Conservation (phyloP, 2,797 vertebrate genomes). For the Leontopithecus rosalia region DNA sequence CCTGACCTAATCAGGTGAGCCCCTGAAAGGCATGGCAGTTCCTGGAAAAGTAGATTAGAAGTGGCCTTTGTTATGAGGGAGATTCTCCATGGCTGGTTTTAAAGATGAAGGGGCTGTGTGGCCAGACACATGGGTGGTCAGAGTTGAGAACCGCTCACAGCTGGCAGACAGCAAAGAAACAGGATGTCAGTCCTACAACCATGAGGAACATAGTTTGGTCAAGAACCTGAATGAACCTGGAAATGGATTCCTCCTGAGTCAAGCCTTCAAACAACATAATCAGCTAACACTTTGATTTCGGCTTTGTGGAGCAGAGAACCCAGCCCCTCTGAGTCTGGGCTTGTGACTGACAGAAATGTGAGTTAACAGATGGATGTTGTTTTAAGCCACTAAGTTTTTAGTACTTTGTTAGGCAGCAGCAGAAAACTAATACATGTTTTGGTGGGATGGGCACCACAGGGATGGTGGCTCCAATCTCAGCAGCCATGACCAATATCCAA, state of each 20-base stretch:
- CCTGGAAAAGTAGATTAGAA: background rate
- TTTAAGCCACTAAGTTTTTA: background rate
- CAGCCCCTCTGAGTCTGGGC: accelerated
- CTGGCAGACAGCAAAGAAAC: background rate
- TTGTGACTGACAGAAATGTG: background rate
- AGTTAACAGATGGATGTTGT: background rate
- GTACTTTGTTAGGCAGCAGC: background rate
- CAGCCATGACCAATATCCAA: background rate
- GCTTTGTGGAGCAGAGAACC: background rate
- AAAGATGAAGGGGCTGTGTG: background rate
- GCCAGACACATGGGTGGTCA: background rate
- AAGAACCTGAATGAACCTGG: background rate
- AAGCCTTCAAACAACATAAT: background rate
- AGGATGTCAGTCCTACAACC: background rate
- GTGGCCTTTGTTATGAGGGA: accelerated
- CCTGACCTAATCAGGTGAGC: background rate
- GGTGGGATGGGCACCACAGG: background rate
- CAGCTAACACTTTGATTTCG: background rate
- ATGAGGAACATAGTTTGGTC: background rate
- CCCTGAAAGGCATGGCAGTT: background rate
- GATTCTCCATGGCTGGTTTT: background rate
- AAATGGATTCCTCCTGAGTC: background rate
- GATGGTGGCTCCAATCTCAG: background rate
- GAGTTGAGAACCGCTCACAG: background rate
- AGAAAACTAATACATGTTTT: background rate